Evolutionary conservation across 1,140 invertebrate genomes (phyloP).

Genomic region (Leptestheria dahalacensis): DNA sequence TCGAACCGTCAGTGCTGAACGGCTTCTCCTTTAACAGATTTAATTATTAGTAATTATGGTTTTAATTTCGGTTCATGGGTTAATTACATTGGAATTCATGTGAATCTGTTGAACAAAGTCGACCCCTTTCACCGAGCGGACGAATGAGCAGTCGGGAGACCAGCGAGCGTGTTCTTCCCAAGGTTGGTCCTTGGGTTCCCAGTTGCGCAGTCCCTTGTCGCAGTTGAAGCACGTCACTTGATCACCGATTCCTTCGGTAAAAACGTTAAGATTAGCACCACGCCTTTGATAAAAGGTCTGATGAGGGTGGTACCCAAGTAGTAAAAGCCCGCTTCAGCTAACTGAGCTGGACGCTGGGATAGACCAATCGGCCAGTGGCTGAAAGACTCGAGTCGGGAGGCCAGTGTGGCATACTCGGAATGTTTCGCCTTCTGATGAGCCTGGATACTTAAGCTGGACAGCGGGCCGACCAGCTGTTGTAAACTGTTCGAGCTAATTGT

Average conservation of each 20-base stretch:
- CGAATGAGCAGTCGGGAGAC: constrained; percentile 59
- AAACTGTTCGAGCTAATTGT: background rate
- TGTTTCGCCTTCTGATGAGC: constrained; percentile 42
- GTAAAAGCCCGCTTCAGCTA: constrained; percentile 77
- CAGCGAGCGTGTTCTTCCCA: constrained; percentile 77
- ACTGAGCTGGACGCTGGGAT: constrained; percentile 52
- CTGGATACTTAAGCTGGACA: constrained; percentile 24
- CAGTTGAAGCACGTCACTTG: constrained; percentile 74
- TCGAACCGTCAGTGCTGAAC: no score
- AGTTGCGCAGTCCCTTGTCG: constrained; percentile 68
- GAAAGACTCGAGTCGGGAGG: constrained; percentile 52
- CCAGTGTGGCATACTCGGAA: constrained; percentile 43
- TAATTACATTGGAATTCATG: constrained; percentile 7
- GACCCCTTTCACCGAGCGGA: constrained; percentile 55
- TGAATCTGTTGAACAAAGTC: constrained; percentile 26
- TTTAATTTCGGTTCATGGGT: background rate
- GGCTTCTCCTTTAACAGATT: no score
- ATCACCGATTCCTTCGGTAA: constrained; percentile 31
- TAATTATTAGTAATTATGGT: no score
- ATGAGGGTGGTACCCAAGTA: constrained; percentile 44
- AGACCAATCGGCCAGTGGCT: constrained; percentile 54
- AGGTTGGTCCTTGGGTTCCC: constrained; percentile 67
- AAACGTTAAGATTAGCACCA: constrained; percentile 15
- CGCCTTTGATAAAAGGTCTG: background rate
- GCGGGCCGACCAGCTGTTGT: background rate